Evolutionary conservation across 1,140 invertebrate species (phyloP).

Genomic region (Phenacoccus solenopsis): DNA sequence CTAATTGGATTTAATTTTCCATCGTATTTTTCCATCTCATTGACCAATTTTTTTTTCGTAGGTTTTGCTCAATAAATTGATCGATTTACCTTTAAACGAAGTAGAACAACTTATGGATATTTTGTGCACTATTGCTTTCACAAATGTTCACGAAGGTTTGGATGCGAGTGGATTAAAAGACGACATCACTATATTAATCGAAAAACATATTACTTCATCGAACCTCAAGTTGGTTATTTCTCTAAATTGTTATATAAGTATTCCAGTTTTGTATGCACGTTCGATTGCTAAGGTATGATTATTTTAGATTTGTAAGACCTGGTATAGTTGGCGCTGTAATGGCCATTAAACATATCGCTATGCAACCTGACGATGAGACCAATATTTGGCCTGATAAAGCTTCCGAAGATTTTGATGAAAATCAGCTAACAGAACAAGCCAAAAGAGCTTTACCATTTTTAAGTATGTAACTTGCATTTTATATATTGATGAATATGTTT

Average conservation of each 20-base stretch:
- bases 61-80: slow-evolving; percentile 42
- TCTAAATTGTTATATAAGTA: slow-evolving; percentile 26
- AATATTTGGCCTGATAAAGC: slow-evolving; percentile 28
- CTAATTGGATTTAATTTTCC: neutral
- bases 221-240: slow-evolving; percentile 36
- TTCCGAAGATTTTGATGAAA: slow-evolving; percentile 19
- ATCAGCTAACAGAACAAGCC: slow-evolving; percentile 21
- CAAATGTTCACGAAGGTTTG: slow-evolving; percentile 32
- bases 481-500: neutral
- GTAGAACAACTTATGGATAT: slow-evolving; percentile 39
- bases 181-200: slow-evolving; percentile 45
- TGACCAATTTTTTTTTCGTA: slow-evolving; percentile 21
- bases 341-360: slow-evolving; percentile 37
- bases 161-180: slow-evolving; percentile 37
- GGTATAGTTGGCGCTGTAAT: slow-evolving; percentile 37
- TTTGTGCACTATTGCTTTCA: slow-evolving; percentile 39
- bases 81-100: slow-evolving; percentile 42
- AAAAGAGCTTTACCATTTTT: slow-evolving; percentile 27
- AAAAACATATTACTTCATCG: slow-evolving; percentile 45
- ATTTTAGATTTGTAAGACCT: slow-evolving; percentile 18
- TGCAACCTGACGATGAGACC: slow-evolving; percentile 27
- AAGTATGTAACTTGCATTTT: slow-evolving; percentile 21
- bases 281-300: neutral
- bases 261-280: slow-evolving; percentile 23
- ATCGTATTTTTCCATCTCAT: neutral